Evolutionary conservation across 2,797 vertebrate genomes (phyloP).

Genomic region (Zenarchopterus dispar): DNA sequence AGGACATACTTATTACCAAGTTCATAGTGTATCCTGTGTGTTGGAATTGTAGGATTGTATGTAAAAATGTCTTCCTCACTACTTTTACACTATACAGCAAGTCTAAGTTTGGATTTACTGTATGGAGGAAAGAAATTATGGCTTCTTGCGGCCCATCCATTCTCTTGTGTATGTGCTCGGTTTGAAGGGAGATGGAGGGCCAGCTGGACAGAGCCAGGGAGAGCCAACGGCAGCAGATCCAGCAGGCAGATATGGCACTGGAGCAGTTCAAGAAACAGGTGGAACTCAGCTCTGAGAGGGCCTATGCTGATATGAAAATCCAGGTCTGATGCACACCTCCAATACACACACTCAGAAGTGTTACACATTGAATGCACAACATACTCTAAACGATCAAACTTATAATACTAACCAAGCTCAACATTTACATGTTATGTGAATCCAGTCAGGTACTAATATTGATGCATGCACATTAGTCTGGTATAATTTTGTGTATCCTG

Average conservation of each 20-base stretch:
- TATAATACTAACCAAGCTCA: too few relatives aligned
- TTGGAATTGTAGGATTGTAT: not conserved
- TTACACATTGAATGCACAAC: too few relatives aligned
- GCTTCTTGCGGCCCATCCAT: slow-evolving; percentile 12
- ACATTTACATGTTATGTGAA: not conserved
- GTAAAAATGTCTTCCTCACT: not conserved
- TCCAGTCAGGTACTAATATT: slow-evolving; percentile 1
- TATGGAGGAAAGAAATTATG: slow-evolving; percentile 1
- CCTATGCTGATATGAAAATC: slow-evolving; percentile 92
- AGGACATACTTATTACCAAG: slow-evolving; percentile 7
- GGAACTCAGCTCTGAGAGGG: slow-evolving; percentile 92
- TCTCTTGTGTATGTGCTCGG: slow-evolving; percentile 34
- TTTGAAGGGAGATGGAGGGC: slow-evolving; percentile 89
- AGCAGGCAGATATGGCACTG: slow-evolving; percentile 90
- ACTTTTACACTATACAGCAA: slow-evolving; percentile 4
- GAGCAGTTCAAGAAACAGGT: slow-evolving; percentile 95
- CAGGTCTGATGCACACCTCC: slow-evolving; percentile 80
- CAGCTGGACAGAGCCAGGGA: slow-evolving; percentile 87
- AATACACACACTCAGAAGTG: not conserved
- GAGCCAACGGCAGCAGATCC: slow-evolving; percentile 88
- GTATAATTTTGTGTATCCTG: slow-evolving; percentile 7
- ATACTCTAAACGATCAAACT: too few relatives aligned
- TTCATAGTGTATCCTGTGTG: not conserved
- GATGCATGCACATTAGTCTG: too few relatives aligned
- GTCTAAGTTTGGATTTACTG: not conserved